phyloP scores from a whole-genome alignment of 2,797 vertebrate species.

The Mormyrops attenuatus region DNA sequence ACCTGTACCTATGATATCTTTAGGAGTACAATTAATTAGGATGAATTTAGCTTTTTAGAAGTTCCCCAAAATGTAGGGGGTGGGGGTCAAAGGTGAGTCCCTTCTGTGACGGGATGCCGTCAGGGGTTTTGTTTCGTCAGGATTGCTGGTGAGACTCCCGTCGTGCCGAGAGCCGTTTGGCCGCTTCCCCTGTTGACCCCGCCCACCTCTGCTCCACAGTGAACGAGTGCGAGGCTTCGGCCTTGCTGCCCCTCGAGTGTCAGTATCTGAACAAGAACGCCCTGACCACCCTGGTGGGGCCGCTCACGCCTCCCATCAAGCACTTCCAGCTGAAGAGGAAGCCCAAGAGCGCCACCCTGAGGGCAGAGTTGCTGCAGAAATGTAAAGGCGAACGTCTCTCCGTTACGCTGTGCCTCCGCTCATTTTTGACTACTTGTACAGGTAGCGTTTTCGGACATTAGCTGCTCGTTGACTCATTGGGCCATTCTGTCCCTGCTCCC shows the following conservation, averaged over 20 bases:
- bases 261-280: slow-evolving; percentile 97
- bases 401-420: neutral
- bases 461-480: neutral
- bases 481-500: neutral
- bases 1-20: neutral
- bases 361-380: slow-evolving; percentile 94
- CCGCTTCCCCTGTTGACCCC: neutral
- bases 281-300: slow-evolving; percentile 87
- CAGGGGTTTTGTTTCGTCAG: neutral
- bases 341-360: slow-evolving; percentile 93
- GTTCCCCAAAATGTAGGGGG: neutral
- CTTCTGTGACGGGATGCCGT: neutral
- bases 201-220: slow-evolving; percentile 57
- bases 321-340: slow-evolving; percentile 97
- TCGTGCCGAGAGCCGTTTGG: neutral
- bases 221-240: slow-evolving; percentile 87
- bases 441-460: neutral
- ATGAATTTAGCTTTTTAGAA: neutral
- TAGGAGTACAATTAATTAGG: neutral
- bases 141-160: neutral
- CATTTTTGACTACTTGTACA: neutral
- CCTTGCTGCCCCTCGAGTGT: slow-evolving; percentile 95
- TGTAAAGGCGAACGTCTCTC: slow-evolving; percentile 58
- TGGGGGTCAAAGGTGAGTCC: neutral
- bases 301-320: slow-evolving; percentile 91